phyloP scores from a whole-genome alignment of 2,113 vertebrate species.

The Vidua chalybeata region DNA sequence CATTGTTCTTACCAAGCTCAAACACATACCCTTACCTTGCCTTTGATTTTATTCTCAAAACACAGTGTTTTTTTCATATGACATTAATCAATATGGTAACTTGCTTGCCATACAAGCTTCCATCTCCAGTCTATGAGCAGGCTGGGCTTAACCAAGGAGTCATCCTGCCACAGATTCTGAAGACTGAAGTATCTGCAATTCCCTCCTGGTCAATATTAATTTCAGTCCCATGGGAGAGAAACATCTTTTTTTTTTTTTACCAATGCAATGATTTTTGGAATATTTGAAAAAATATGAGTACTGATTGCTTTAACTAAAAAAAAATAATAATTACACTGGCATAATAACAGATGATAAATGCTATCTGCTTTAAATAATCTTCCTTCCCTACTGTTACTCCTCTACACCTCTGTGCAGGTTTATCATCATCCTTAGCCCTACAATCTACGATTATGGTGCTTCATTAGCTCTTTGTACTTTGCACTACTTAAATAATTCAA shows the following conservation, averaged over 20 bases:
- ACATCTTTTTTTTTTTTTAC: not conserved
- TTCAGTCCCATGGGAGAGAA: not conserved
- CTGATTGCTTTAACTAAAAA: not conserved
- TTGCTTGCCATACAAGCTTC: not conserved
- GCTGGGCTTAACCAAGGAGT: not conserved
- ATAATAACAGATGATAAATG: not conserved
- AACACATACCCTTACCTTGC: not conserved
- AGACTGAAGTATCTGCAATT: not conserved
- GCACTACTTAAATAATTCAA: slow-evolving; percentile 18
- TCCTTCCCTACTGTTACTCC: not conserved
- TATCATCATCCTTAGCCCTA: not conserved
- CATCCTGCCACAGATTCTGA: not conserved
- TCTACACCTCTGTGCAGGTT: not conserved
- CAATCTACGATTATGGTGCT: not conserved
- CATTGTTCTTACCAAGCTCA: not conserved
- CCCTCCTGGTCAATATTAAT: not conserved
- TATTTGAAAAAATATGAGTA: not conserved
- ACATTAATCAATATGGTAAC: not conserved
- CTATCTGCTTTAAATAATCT: not conserved
- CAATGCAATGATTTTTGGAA: not conserved
- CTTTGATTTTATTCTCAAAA: not conserved
- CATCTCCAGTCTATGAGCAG: not conserved
- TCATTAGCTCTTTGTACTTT: not conserved
- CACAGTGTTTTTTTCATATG: not conserved
- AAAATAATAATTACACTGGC: not conserved